Base-by-base conservation (phyloP, 2,888 invertebrate genomes). In the Philereme vetulata region DNA sequence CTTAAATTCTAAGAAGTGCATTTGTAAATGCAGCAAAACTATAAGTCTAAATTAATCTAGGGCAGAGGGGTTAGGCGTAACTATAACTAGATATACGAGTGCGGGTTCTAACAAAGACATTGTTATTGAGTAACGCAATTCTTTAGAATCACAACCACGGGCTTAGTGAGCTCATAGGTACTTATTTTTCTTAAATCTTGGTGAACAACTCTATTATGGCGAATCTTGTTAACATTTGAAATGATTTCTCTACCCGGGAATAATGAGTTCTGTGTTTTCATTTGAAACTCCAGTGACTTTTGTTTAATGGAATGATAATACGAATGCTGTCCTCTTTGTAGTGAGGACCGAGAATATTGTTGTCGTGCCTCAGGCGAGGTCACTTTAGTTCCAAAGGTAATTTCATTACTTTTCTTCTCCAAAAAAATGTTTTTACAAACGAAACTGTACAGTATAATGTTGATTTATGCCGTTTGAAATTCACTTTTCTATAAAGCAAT, bases 301-400 rank as follows among this genome's bases (percentile, higher is more conserved):
- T 91, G 88, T 90, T 90, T 90, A 92, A 92, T 92, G 91, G 90
- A 92, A 92, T 91, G 88, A 92, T 91, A 92, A 92, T 90, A 91
- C 86, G 81, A 89, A 87, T 88, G 87, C 84, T 89, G 78, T 82
- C 85, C 85, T 86, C 90, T 90, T 88, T 90, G 90, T 90, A 88
- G 89, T 88, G 84, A 82, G 82, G 74, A 78, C 78, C 78, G 84
- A 81, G 83, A 82, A 88, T 88, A 85, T 88, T 88, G 86, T 88
- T 89, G 86, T 88, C 87, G 86, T 87, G 85, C 86, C 87, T 79
- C 80, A 60, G 85, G 87, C 87, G 81, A 2, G 85, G 88, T 88
- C 88, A 88, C 85, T 88, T 84, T 87, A 89, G 88, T 88, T 85
- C 83, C 84, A 84, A 84, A 85, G 84, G 82, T 88, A 88, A 89